Evolutionary conservation across 2,113 vertebrate genomes (phyloP).

Genomic region (Dipodomys stephensi): DNA sequence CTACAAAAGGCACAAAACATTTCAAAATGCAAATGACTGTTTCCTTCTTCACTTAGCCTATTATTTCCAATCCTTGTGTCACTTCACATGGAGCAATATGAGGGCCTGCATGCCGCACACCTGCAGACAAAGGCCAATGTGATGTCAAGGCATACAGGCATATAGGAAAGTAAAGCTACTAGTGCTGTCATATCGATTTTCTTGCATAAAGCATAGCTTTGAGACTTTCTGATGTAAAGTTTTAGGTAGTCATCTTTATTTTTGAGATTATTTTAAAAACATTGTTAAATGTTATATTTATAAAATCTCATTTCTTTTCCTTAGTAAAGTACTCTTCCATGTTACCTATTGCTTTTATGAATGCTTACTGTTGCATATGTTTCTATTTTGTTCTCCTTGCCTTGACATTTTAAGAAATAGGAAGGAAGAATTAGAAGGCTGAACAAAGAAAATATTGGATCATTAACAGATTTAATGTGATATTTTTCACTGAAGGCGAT

Average conservation of each 20-base stretch:
- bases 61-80: neutral
- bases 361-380: neutral
- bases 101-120: neutral
- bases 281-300: neutral
- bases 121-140: neutral
- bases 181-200: too few relatives aligned
- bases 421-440: slow-evolving; percentile 38
- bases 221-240: neutral
- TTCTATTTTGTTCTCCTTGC: slow-evolving; percentile 6
- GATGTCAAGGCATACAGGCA: neutral
- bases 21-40: neutral
- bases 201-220: too few relatives aligned
- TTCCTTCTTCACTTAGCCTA: neutral
- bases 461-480: neutral
- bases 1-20: neutral
- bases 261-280: neutral
- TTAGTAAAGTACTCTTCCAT: slow-evolving; percentile 11
- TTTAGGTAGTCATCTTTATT: neutral
- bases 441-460: neutral
- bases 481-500: neutral
- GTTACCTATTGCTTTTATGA: neutral
- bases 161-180: neutral
- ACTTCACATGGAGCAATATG: neutral
- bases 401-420: neutral
- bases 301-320: slow-evolving; percentile 29